Evolutionary conservation across 2,797 vertebrate species (phyloP).

Genomic region (Karalla daura): DNA sequence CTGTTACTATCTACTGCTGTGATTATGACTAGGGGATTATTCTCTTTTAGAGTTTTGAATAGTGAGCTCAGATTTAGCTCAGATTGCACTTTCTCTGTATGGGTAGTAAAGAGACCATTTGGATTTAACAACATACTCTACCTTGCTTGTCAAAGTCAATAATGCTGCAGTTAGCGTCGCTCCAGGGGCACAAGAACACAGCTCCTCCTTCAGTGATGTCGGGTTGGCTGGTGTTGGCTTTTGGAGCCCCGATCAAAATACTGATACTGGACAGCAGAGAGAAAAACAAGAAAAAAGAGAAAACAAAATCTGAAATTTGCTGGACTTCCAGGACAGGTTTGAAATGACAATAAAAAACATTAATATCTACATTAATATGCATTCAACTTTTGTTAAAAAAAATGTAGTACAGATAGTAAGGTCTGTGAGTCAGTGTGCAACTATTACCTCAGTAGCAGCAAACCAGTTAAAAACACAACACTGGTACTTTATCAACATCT

Average conservation of each 20-base stretch:
- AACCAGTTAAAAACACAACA: background rate
- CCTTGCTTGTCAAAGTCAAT: conserved; percentile 89
- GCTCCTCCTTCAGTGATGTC: conserved; percentile 88
- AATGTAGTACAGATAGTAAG: background rate
- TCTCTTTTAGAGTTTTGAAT: conserved; percentile 3
- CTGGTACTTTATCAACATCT: background rate
- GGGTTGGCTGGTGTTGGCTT: conserved; percentile 90
- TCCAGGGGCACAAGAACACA: conserved; percentile 91
- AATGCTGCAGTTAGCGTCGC: conserved; percentile 71
- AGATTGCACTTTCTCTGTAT: no score
- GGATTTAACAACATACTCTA: conserved; percentile 65
- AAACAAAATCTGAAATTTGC: conserved; percentile 3
- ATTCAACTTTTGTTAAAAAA: background rate
- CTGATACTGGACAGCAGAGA: conserved; percentile 77
- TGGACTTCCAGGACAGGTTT: background rate
- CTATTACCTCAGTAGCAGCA: background rate
- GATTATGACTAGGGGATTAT: conserved; percentile 30
- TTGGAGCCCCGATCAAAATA: conserved; percentile 91
- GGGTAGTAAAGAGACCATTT: no score
- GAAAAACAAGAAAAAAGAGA: conserved; percentile 1
- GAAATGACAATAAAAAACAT: background rate
- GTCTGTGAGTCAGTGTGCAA: conserved; percentile 31
- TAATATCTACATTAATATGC: background rate
- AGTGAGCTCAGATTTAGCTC: background rate
- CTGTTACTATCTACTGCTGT: conserved; percentile 17